phyloP scores from a whole-genome alignment of 2,888 invertebrate genomes.

The Pterostichus madidus region DNA sequence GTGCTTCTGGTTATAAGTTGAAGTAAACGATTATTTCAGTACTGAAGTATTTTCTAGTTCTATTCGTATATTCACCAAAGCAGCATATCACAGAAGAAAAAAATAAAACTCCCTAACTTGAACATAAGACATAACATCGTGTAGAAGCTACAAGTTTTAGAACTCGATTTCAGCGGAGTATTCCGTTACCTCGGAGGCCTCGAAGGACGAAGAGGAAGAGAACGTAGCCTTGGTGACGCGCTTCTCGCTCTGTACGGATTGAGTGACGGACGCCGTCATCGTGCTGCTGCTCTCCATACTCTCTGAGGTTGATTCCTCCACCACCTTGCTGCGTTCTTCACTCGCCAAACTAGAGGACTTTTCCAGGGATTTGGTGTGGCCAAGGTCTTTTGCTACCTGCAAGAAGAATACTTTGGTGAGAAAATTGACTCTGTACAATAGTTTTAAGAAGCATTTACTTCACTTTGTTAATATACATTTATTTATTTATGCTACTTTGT shows the following conservation, averaged over 20 bases:
- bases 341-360: constrained; percentile 75
- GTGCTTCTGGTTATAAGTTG: no score
- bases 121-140: not conserved
- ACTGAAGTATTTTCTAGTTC: no score
- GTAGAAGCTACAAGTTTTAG: constrained; percentile 13
- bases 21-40: no score
- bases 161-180: constrained; percentile 72
- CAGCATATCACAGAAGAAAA: constrained; percentile 11
- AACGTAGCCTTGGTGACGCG: constrained; percentile 74
- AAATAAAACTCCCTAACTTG: constrained; percentile 7
- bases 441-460: no score
- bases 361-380: constrained; percentile 74
- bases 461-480: no score
- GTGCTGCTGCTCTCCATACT: constrained; percentile 73
- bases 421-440: no score
- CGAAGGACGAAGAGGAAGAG: constrained; percentile 75
- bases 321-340: constrained; percentile 74
- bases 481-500: no score
- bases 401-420: constrained; percentile 49
- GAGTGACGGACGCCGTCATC: constrained; percentile 72
- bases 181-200: constrained; percentile 75
- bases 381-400: constrained; percentile 75
- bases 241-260: constrained; percentile 73
- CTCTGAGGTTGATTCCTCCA: constrained; percentile 73
- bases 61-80: not conserved